A percentile compares a stretch with the other conserved stretches of the same genome.
Conservation (phyloP, 1,140 invertebrate species). For the Tetragnatha versicolor region DNA sequence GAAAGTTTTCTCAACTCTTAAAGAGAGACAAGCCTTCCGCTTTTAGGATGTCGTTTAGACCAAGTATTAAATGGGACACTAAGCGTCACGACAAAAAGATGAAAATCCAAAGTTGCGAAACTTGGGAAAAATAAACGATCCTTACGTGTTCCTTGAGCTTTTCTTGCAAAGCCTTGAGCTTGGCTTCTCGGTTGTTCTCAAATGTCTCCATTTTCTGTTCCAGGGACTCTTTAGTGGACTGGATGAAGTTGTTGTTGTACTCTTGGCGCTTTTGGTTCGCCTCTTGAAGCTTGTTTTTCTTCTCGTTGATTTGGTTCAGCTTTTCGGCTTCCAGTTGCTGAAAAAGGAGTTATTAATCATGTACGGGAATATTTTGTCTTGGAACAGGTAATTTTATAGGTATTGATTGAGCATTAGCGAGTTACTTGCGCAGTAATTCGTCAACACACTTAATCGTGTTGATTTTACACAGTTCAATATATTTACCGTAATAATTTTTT, state of each 20-base stretch:
- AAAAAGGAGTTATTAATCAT: no score
- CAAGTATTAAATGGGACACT: no score
- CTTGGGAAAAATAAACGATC: not conserved
- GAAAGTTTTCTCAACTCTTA: not conserved
- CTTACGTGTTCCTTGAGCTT: conserved; percentile 82
- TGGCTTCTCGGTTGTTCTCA: conserved; percentile 85
- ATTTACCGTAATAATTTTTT: no score
- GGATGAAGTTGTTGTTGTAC: conserved; percentile 82
- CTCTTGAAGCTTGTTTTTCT: conserved; percentile 86
- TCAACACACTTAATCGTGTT: no score
- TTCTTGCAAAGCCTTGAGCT: conserved; percentile 83
- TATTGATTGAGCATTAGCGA: no score
- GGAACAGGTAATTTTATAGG: no score
- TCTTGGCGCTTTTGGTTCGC: conserved; percentile 87
- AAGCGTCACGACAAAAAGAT: not conserved
- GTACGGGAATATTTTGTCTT: no score
- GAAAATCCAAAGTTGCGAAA: not conserved
- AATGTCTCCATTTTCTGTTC: conserved; percentile 89
- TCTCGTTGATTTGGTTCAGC: conserved; percentile 79
- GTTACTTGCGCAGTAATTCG: no score
- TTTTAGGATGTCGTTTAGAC: no score
- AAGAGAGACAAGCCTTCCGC: no score
- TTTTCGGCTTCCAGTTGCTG: conserved; percentile 84
- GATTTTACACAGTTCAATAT: no score
- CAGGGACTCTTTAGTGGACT: conserved; percentile 81